These are phyloP conservation scores for Melanogrammus aeglefinus DNA, from an alignment of 2,797 vertebrate genomes.

Conservation along the genomic window DNA sequence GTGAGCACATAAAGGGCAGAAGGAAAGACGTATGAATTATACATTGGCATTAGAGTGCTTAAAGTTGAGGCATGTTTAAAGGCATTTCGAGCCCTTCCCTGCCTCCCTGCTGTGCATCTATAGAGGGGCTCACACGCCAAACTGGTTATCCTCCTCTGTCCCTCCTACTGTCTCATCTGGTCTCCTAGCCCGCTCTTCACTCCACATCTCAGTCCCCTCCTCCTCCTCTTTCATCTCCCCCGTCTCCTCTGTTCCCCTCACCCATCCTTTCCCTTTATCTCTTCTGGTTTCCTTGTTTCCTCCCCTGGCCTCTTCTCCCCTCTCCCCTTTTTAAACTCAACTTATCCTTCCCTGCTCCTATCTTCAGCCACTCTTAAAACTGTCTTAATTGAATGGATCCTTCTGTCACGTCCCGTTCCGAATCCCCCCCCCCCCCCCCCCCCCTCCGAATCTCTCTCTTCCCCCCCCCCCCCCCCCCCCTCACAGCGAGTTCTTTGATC, in stretches of 20 bases:
- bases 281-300: background rate
- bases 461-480: too few species aligned
- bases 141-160: background rate
- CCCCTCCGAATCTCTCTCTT: too few species aligned
- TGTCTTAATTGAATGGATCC: background rate
- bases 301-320: slow-evolving; percentile 10
- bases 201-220: slow-evolving; percentile 7
- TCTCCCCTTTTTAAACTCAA: slow-evolving; percentile 5
- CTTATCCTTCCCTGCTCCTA: slow-evolving; percentile 11
- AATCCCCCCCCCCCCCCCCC: too few species aligned
- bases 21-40: background rate
- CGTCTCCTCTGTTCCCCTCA: background rate
- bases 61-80: background rate
- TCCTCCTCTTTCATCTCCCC: background rate
- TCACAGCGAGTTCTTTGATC: background rate
- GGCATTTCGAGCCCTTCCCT: background rate
- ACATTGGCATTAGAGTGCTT: background rate
- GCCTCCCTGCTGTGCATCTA: background rate
- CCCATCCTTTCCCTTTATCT: slow-evolving; percentile 1
- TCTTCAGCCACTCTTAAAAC: background rate
- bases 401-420: background rate
- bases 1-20: background rate
- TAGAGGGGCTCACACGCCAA: background rate
- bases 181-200: background rate
- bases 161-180: background rate